Conservation (phyloP, 2,797 vertebrate genomes). For the Percopsis omiscomaycus region DNA sequence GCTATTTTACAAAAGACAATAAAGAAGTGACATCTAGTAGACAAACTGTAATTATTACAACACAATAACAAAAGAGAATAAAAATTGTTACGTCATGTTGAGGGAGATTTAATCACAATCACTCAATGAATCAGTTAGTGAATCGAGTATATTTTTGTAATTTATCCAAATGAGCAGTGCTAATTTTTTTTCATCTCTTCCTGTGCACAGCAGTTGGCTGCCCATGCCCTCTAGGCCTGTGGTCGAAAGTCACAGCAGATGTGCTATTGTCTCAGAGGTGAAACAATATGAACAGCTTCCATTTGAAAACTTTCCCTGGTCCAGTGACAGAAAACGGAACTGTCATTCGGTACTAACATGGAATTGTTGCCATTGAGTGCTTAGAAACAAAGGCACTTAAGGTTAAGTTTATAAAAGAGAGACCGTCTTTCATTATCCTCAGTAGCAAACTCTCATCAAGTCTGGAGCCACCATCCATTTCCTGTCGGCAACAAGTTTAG, state of each 20-base stretch:
- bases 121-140: no score
- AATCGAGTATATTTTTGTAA: neutral
- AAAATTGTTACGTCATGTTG: neutral
- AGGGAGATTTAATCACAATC: constrained; percentile 1
- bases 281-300: constrained; percentile 22
- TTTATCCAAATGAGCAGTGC: neutral
- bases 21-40: constrained; percentile 17
- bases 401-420: constrained; percentile 6
- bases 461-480: constrained; percentile 58
- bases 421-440: constrained; percentile 26
- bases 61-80: constrained; percentile 7
- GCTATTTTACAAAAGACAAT: neutral
- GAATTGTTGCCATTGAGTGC: constrained; percentile 16
- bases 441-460: constrained; percentile 40
- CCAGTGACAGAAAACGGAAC: neutral
- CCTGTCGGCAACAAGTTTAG: constrained; percentile 77
- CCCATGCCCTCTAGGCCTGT: constrained; percentile 47
- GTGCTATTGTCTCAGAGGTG: constrained; percentile 56
- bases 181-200: constrained; percentile 23
- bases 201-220: constrained; percentile 42
- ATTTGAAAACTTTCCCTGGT: no score
- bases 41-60: constrained; percentile 11
- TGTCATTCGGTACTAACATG: neutral
- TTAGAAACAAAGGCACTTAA: neutral
- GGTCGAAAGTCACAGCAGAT: constrained; percentile 54